phyloP scores from a whole-genome alignment of 2,888 invertebrate species.

The Parnassius mnemosyne region DNA sequence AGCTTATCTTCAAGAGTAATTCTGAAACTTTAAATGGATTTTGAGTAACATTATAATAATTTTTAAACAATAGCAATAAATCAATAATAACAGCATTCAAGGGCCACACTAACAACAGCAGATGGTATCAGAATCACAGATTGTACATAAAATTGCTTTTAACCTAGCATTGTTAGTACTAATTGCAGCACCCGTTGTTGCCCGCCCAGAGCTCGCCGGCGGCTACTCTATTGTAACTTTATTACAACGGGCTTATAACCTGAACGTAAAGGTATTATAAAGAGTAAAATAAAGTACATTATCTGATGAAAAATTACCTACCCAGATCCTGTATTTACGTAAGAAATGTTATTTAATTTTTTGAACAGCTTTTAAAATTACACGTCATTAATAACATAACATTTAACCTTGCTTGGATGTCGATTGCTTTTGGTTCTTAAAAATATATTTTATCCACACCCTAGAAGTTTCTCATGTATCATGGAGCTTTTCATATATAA shows the following conservation, averaged over 20 bases:
- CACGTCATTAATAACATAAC: background rate
- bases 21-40: no score
- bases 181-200: constrained; percentile 61
- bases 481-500: no score
- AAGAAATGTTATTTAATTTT: background rate
- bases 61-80: constrained; percentile 10
- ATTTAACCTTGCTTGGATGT: background rate
- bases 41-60: no score
- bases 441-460: no score
- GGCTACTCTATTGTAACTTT: constrained; percentile 51
- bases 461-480: no score
- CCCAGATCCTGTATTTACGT: constrained; percentile 5
- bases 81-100: constrained; percentile 21
- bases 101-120: constrained; percentile 22
- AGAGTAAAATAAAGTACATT: constrained; percentile 23
- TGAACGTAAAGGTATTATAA: constrained; percentile 19
- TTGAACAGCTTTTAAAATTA: background rate
- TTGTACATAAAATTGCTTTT: constrained; percentile 39
- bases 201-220: constrained; percentile 45
- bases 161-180: constrained; percentile 61
- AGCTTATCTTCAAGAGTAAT: no score
- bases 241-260: constrained; percentile 30
- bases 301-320: constrained; percentile 17
- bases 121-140: constrained; percentile 43
- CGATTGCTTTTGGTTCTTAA: no score